Percentiles rank a stretch among this genome's conserved stretches.
Evolutionary conservation across 2,113 vertebrate species (phyloP).

Genomic region (Cepphus grylle): DNA sequence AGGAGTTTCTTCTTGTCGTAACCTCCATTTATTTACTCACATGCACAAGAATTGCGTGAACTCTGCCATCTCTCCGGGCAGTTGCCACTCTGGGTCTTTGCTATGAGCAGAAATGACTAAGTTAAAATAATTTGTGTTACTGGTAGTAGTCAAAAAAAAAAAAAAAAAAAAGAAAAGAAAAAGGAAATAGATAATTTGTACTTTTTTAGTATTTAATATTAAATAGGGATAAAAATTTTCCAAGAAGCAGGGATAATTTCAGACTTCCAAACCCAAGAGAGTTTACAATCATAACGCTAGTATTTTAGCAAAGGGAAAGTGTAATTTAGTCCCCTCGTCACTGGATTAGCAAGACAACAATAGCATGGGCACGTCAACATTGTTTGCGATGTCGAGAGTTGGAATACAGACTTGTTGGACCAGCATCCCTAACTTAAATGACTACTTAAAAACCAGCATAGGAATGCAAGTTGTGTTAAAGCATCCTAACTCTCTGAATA

Average conservation of each 20-base stretch:
- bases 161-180: background rate
- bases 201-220: background rate
- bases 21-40: background rate
- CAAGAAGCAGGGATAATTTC: background rate
- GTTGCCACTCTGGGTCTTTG: background rate
- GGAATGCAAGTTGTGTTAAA: background rate
- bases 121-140: background rate
- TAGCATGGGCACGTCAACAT: background rate
- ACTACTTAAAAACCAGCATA: background rate
- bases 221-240: background rate
- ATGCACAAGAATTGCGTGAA: background rate
- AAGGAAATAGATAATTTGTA: background rate
- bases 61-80: background rate
- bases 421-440: background rate
- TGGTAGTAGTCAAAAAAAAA: background rate
- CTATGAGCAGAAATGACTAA: background rate
- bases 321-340: background rate
- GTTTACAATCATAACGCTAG: background rate
- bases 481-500: background rate
- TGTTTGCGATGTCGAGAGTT: background rate
- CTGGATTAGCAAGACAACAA: background rate
- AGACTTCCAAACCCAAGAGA: background rate
- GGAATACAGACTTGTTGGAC: background rate
- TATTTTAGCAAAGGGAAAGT: background rate
- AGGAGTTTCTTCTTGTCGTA: background rate